Evolutionary conservation across 2,797 vertebrate genomes (phyloP), one percentile per base, ranked within the genome.

Genomic region (Bovichtus diacanthus): DNA sequence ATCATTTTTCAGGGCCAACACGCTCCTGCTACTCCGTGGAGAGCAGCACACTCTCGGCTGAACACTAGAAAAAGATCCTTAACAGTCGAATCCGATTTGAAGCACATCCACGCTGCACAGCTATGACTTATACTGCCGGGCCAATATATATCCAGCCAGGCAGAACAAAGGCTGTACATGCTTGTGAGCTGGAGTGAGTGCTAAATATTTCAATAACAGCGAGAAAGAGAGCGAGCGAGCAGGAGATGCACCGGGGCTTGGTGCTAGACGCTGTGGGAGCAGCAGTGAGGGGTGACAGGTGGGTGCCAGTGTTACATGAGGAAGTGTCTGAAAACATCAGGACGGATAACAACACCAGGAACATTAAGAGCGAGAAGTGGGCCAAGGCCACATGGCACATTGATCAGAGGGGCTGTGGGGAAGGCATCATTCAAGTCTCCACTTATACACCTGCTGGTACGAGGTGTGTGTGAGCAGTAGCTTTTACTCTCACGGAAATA

Each of bases 141-240:
- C 72, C 84, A 82, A 75, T 87, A 74, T 51, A 84, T 83, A 83
- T 87, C 79, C 73, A 86, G 56, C 59, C 83, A 82, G 80, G 82
- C 83, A 80, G 81, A 86, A 78, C 74, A 75, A 80, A 70, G 67
- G 80, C 58, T 65, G 74, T 36, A 39, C 70, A 53, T 64, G 82
- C 73, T 67, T 77, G 80, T 73, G 82, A 83, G 83, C 72, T 18
- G 64, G 74, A 87, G 82, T 84, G 81, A 82, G 73, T 81, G 86
- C 82, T 93, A 90, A 93, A 93, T 94, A 93, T 92, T 93, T 92
- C 77, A 92, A 74, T 82, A 89, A 82, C 83, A 72, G 79, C 44
- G 62, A 86, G 76, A 80, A 82, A 78, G 65, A 60, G 58, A 53
- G 68, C 23, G 27, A 23, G 49, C 39, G 76, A 60, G 51, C 46